Conservation (phyloP, 2,797 vertebrate genomes). For the Cyclopterus lumpus region DNA sequence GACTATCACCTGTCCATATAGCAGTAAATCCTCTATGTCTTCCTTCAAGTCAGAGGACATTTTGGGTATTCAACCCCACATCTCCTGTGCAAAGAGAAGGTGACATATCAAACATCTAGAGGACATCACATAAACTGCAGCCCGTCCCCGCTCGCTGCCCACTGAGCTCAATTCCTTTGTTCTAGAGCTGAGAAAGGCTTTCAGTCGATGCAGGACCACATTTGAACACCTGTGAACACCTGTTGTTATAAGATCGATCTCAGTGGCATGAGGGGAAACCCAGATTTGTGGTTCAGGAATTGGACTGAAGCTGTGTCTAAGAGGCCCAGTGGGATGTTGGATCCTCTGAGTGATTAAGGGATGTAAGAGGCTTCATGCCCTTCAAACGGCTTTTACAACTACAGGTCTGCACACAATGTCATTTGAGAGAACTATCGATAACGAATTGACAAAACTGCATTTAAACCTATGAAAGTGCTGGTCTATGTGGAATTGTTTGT, state of each 20-base stretch:
- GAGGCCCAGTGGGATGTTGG: slow-evolving; percentile 69
- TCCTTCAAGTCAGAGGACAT: slow-evolving; percentile 6
- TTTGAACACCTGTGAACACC: slow-evolving; percentile 72
- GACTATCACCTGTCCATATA: background rate
- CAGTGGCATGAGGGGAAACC: slow-evolving; percentile 61
- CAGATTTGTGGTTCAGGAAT: slow-evolving; percentile 70
- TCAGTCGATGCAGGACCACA: slow-evolving; percentile 65
- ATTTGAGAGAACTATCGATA: slow-evolving; percentile 8
- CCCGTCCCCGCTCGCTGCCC: slow-evolving; percentile 41
- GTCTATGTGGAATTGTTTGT: background rate
- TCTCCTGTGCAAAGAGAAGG: slow-evolving; percentile 47
- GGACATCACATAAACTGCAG: slow-evolving; percentile 57
- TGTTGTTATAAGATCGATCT: slow-evolving; percentile 75
- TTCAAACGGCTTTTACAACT: slow-evolving; percentile 68
- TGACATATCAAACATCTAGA: slow-evolving; percentile 69
- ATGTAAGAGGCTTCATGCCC: slow-evolving; percentile 65
- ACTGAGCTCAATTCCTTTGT: slow-evolving; percentile 71
- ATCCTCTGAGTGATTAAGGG: slow-evolving; percentile 67
- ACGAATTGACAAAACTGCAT: slow-evolving; percentile 1
- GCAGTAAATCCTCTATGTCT: background rate
- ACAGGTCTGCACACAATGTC: slow-evolving; percentile 19
- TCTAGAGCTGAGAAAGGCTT: slow-evolving; percentile 64
- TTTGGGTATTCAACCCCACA: slow-evolving; percentile 45
- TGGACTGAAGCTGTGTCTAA: slow-evolving; percentile 71
- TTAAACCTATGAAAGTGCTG: background rate